These are phyloP conservation scores for Rhinoderma darwinii DNA, from an alignment of 2,113 vertebrate genomes.

Conservation along the genomic window DNA sequence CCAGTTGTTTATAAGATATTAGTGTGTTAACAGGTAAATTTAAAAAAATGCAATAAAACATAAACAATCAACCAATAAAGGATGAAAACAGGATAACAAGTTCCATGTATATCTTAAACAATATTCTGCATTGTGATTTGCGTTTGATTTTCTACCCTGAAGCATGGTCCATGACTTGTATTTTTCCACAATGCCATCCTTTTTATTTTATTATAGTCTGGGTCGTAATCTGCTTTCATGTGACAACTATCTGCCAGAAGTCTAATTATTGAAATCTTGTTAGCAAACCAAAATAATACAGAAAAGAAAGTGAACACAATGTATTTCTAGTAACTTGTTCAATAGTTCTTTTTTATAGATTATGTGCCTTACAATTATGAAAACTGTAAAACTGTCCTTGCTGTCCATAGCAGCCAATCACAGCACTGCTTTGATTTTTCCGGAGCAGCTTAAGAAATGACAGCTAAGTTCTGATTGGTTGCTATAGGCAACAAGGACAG, in stretches of 20 bases:
- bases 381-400: too few relatives aligned
- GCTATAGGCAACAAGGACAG: too few relatives aligned
- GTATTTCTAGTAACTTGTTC: not conserved
- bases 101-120: not conserved
- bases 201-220: conserved; percentile 16
- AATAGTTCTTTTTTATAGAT: not conserved
- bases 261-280: not conserved
- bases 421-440: too few relatives aligned
- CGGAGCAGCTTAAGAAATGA: too few relatives aligned
- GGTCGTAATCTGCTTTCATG: not conserved
- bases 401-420: too few relatives aligned
- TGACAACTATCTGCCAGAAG: not conserved
- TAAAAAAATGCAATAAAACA: not conserved
- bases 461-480: too few relatives aligned
- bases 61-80: conserved; percentile 11
- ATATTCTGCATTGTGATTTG: not conserved
- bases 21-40: not conserved
- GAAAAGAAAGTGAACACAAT: not conserved
- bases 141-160: not conserved
- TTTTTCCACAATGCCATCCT: not conserved
- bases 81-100: not conserved
- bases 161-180: not conserved
- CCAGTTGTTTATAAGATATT: not conserved
- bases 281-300: not conserved
- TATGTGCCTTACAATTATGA: too few relatives aligned